phyloP scores from a whole-genome alignment of 1,140 invertebrate species.

The Achatina immaculata region DNA sequence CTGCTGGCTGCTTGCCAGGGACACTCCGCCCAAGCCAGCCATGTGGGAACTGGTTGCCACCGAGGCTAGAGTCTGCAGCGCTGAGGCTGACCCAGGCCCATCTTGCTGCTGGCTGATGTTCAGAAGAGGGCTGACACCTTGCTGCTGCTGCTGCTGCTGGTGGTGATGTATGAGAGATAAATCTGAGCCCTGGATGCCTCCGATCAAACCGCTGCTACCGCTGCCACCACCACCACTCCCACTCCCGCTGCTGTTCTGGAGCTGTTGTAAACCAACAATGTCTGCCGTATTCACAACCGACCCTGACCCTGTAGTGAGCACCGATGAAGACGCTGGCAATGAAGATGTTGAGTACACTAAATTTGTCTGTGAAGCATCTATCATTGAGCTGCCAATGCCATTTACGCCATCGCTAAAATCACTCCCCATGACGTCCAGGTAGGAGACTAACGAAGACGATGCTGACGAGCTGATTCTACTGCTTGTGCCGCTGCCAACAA shows the following conservation, averaged over 20 bases:
- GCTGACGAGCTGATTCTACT: neutral
- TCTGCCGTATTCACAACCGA: neutral
- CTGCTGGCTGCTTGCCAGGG: constrained; percentile 4
- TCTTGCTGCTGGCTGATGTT: constrained; percentile 26
- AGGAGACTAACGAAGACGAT: constrained; percentile 14
- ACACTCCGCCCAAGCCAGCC: constrained; percentile 14
- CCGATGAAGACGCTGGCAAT: neutral
- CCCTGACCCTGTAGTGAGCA: neutral
- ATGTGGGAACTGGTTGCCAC: constrained; percentile 35
- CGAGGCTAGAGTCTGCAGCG: constrained; percentile 34
- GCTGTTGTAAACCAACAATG: constrained; percentile 14
- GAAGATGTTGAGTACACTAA: constrained; percentile 22
- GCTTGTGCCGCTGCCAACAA: constrained; percentile 19
- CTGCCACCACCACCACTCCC: neutral
- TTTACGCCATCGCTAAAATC: neutral
- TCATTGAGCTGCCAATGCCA: neutral
- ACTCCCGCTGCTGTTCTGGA: neutral
- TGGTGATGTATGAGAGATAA: constrained; percentile 21
- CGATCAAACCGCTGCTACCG: neutral
- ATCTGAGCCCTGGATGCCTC: neutral
- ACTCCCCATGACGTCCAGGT: constrained; percentile 23
- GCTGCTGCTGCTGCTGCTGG: neutral
- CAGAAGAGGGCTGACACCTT: neutral
- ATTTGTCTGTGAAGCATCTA: constrained; percentile 6
- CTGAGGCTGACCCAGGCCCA: constrained; percentile 12